Evolutionary conservation across 2,113 vertebrate genomes (phyloP), one percentile per base, ranked within the genome.

Genomic region (Balaeniceps rex): DNA sequence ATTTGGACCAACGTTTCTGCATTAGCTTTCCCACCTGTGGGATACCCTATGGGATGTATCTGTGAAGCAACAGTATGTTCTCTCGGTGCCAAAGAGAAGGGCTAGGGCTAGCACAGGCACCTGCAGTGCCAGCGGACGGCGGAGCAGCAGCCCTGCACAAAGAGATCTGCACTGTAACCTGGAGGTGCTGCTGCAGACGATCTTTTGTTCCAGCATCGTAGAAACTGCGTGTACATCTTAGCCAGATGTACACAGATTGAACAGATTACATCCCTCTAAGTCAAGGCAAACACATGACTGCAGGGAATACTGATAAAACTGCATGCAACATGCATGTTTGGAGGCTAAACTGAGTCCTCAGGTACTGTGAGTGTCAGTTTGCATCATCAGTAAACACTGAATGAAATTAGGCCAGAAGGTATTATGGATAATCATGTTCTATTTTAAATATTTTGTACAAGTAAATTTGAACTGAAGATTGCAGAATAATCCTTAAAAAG

Each of bases 261-360:
- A 15, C 28, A 25, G 65, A 40, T 75, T 15, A 63, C 65, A 31
- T 8, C 47, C 14, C 74, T 82, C 33, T 12, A 38, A 79, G 81
- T 61, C 81, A 65, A 69, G 91, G 60, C 94, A 69, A 64, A 76
- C 40, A 28, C 23, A 1, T 9, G 52, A 75, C 94, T 85, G 85
- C 60, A 51, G 93, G 81, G 81, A 86, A 5, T 64, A 2, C 38
- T 19, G 72, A 22, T 70, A n/a, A 3, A 58, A 21, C 55, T 31
- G n/a, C 64, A 12, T 55, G 77, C 65, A 82, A 7, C 55, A 2
- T 23, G 42, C 47, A 6, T 47, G 80, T 82, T 71, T 60, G 42
- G 57, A 91, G 89, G 74, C 77, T 93, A 91, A 96, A 84, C 61
- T 88, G 66, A 64, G 82, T 92, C 47, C 84, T 75, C 33, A 4